Conservation (phyloP, 2,113 vertebrate species). For the Grallaria varia region DNA sequence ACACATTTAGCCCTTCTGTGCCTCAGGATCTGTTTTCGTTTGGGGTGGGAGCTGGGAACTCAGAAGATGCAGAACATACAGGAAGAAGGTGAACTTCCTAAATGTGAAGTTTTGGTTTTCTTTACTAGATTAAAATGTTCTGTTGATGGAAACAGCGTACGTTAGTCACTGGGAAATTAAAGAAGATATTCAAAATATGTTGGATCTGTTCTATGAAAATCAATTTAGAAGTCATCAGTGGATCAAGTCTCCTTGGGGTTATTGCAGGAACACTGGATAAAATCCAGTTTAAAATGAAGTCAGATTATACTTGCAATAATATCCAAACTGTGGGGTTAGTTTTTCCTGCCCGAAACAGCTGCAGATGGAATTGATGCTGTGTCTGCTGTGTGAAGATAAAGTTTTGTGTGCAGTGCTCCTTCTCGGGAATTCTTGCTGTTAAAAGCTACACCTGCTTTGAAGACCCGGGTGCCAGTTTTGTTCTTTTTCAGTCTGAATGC, state of each 20-base stretch:
- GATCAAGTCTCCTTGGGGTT: conserved; percentile 18
- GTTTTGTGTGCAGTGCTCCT: neutral
- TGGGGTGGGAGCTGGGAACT: neutral
- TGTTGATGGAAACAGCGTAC: neutral
- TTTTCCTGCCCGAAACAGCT: conserved; percentile 28
- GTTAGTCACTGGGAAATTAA: conserved; percentile 46
- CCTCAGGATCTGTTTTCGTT: neutral
- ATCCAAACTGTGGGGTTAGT: neutral
- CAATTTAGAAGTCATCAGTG: conserved; percentile 30
- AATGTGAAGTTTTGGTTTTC: neutral
- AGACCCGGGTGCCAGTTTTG: neutral
- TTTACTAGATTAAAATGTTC: conserved; percentile 7
- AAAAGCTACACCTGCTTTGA: neutral
- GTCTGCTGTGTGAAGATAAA: neutral
- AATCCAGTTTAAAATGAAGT: conserved; percentile 51
- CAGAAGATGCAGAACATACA: neutral
- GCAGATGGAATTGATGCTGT: neutral
- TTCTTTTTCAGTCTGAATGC: neutral
- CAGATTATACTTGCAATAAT: conserved; percentile 16
- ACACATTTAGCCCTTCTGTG: neutral
- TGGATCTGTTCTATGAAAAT: conserved; percentile 6
- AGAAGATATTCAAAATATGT: conserved; percentile 31
- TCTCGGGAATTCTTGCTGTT: neutral
- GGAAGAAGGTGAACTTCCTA: conserved; percentile 5
- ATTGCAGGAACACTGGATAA: conserved; percentile 44